Conservation (phyloP, 2,797 vertebrate genomes). For the Lacerta viridis region DNA sequence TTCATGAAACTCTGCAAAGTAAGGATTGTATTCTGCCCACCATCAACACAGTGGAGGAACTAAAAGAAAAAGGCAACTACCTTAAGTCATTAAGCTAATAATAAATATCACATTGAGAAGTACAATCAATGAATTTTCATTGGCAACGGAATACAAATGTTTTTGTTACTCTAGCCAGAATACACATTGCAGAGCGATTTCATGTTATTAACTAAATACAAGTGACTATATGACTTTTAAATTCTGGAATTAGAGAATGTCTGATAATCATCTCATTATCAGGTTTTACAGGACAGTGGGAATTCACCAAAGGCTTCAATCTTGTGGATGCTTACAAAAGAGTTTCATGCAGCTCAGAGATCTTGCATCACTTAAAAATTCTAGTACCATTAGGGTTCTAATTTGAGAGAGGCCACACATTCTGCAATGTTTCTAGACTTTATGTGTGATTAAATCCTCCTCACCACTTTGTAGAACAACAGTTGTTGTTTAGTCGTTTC, state of each 20-base stretch:
- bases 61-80: constrained; percentile 17
- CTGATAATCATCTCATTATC: constrained; percentile 9
- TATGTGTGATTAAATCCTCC: background rate
- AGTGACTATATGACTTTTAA: background rate
- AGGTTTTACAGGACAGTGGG: constrained; percentile 14
- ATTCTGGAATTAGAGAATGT: background rate
- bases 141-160: background rate
- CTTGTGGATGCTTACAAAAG: background rate
- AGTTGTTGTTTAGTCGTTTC: too few species aligned
- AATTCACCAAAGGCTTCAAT: background rate
- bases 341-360: background rate
- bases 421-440: background rate
- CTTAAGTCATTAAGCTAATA: background rate
- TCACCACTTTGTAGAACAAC: background rate
- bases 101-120: background rate
- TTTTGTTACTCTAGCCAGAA: background rate
- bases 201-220: constrained; percentile 3
- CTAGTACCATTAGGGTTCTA: background rate
- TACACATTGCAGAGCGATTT: background rate
- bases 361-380: background rate
- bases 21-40: background rate
- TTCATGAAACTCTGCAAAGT: constrained; percentile 19
- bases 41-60: background rate
- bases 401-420: background rate
- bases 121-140: background rate